These are phyloP conservation scores for Calephelis nemesis DNA, from an alignment of 1,140 invertebrate species.

Conservation along the genomic window DNA sequence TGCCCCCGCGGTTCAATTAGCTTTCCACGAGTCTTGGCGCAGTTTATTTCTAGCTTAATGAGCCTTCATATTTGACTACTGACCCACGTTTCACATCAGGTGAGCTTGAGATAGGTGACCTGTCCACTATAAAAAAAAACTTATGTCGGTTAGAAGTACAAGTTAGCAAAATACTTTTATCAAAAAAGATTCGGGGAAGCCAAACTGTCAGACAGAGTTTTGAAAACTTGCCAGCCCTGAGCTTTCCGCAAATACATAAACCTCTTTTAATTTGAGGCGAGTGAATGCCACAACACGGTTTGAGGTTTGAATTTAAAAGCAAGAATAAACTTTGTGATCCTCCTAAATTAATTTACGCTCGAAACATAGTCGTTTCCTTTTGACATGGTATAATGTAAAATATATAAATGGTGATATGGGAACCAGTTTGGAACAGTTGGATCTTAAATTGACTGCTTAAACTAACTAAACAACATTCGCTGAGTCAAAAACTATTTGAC, in stretches of 20 bases:
- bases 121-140: too few relatives aligned
- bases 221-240: conserved; percentile 10
- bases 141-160: too few relatives aligned
- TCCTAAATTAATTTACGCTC: background rate
- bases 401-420: too few relatives aligned
- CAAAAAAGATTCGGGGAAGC: background rate
- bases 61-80: too few relatives aligned
- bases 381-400: background rate
- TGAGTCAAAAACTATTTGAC: too few relatives aligned
- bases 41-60: too few relatives aligned
- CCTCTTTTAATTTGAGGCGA: background rate
- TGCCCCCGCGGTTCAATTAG: too few relatives aligned
- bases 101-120: too few relatives aligned
- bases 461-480: too few relatives aligned
- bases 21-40: too few relatives aligned
- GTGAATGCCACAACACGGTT: background rate
- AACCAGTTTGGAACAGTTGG: background rate
- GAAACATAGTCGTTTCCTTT: background rate
- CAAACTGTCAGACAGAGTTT: background rate
- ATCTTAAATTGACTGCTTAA: too few relatives aligned
- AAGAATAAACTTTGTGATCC: background rate
- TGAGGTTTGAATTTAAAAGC: conserved; percentile 1
- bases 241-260: background rate
- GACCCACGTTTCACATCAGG: too few relatives aligned
- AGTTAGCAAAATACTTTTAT: background rate